Evolutionary conservation across 2,113 vertebrate genomes (phyloP).

Genomic region (Apistogramma diplotaenia): DNA sequence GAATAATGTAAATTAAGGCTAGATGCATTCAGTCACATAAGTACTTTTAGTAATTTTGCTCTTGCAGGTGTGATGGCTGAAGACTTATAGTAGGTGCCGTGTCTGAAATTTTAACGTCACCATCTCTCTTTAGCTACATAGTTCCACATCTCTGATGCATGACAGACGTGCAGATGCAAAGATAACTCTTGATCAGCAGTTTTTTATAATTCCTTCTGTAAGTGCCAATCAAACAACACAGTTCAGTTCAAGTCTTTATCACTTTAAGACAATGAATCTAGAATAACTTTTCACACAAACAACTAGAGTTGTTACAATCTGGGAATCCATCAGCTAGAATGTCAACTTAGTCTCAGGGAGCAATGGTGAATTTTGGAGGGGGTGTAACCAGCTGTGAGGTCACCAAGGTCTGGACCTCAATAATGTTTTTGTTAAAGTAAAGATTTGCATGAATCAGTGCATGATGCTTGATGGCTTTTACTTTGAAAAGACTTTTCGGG

Average conservation of each 20-base stretch:
- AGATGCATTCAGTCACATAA: conserved; percentile 22
- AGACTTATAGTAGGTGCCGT: background rate
- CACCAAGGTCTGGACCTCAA: too few species aligned
- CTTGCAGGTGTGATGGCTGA: conserved; percentile 13
- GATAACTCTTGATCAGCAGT: conserved; percentile 42
- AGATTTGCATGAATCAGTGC: background rate
- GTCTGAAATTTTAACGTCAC: conserved; percentile 36
- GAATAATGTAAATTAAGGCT: conserved; percentile 29
- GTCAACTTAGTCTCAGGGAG: background rate
- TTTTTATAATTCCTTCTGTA: background rate
- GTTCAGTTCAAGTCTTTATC: background rate
- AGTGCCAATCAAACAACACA: background rate
- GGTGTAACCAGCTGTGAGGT: background rate
- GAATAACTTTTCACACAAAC: background rate
- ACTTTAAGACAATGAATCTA: background rate
- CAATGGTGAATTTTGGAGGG: background rate
- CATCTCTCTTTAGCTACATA: conserved; percentile 5
- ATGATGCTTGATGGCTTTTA: background rate
- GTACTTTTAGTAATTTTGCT: conserved; percentile 15
- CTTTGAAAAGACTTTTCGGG: background rate
- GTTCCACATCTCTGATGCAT: background rate
- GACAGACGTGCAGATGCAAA: conserved; percentile 1
- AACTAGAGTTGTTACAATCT: background rate
- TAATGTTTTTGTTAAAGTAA: background rate
- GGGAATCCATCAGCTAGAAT: background rate